Base-by-base conservation (phyloP, 2,113 vertebrate genomes). In the Zapus hudsonius region DNA sequence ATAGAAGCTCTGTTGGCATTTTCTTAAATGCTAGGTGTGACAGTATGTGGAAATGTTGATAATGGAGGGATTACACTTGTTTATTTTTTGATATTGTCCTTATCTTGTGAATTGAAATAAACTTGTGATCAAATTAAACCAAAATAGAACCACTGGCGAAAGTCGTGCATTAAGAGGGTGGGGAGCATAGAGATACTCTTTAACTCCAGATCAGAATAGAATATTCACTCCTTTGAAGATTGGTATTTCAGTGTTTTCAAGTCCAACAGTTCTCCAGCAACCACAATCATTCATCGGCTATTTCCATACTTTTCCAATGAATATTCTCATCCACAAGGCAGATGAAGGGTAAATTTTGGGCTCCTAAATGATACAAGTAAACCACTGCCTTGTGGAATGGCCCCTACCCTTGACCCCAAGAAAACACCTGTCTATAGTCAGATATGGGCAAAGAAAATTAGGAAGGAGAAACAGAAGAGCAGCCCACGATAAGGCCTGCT, bases 301-400 rank as follows among this genome's bases (percentile, higher is more conserved):
- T 82, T 36, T 78, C 23, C 13, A 12, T 33, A 22, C 52, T 87
- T 81, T 66, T 83, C 52, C 40, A 63, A 38, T 92, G 93, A 64
- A 75, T 61, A 86, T 80, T 89, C 33, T 89, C 44, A 96, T 47
- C 17, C 40, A 33, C 33, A 67, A 93, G 52, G 47, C 27, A 78
- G 22, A 61, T 23, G 8, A 52, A 88, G 17, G 63, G 5, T 55
- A 69, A 92, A 67, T 7, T 86, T 90, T 61, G 1, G 69, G 44
- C 2, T 19, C 40, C 36, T 75, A 47, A 74, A 79, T 92, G 88
- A 92, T 80, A 82, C 25, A 80, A 52, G 59, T 94, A 94, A 95
- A 47, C 3, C 15, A 44, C 31, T 89, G 15, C 72, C 63, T 76
- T 59, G 17, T 70, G 42, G 76, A 87, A 52, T 74, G 61, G 7